Conservation (phyloP, 2,888 invertebrate genomes). For the Caenorhabditis virilis region DNA sequence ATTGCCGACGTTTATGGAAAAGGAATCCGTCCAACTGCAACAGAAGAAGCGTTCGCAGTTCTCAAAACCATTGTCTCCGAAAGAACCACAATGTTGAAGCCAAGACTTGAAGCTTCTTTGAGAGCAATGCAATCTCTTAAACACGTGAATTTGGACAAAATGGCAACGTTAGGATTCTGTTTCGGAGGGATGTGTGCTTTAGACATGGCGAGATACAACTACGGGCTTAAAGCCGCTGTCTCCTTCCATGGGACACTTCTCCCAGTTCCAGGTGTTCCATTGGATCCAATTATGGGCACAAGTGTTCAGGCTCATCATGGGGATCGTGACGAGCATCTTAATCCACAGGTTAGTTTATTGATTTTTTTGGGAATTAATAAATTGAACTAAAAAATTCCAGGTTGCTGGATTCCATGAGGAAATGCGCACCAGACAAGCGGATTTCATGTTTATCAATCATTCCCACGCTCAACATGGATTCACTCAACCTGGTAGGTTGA, state of each 20-base stretch:
- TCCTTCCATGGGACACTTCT: conserved; percentile 61
- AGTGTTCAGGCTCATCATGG: conserved; percentile 57
- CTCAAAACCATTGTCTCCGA: conserved; percentile 48
- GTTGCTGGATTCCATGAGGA: conserved; percentile 50
- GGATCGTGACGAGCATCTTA: conserved; percentile 55
- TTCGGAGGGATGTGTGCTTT: conserved; percentile 63
- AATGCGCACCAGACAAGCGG: conserved; percentile 54
- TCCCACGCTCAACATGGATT: conserved; percentile 59
- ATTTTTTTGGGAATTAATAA: conserved; percentile 1
- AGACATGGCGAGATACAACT: conserved; percentile 56
- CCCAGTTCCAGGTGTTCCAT: conserved; percentile 48
- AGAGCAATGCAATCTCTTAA: conserved; percentile 43
- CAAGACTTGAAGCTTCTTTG: conserved; percentile 48
- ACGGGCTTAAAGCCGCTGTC: conserved; percentile 48
- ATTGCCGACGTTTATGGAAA: conserved; percentile 64
- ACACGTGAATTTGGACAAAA: conserved; percentile 31
- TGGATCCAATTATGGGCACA: conserved; percentile 31
- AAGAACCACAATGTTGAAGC: conserved; percentile 44
- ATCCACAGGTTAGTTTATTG: neutral
- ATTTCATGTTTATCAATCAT: conserved; percentile 55
- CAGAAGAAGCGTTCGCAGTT: conserved; percentile 47
- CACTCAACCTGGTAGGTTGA: conserved; percentile 49
- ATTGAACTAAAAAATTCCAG: conserved; percentile 35
- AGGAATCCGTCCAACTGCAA: conserved; percentile 44
- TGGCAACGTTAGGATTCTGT: conserved; percentile 61